Percentiles rank a stretch among this genome's conserved stretches.
Conservation (phyloP, 2,888 invertebrate species). For the Coremacera marginata region DNA sequence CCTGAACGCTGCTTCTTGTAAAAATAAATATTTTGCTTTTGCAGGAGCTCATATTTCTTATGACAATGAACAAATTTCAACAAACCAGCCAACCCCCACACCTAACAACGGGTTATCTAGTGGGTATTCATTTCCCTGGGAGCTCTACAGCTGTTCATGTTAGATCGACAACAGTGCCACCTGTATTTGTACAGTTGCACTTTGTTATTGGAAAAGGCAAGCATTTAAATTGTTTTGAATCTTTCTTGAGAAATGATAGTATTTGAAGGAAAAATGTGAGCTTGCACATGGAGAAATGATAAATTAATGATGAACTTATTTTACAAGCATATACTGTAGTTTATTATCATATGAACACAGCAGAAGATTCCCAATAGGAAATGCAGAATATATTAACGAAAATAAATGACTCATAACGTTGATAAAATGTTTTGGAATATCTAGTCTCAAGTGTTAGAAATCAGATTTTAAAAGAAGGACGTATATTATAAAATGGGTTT, state of each 20-base stretch:
- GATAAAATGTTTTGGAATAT: not conserved
- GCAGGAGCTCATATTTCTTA: not conserved
- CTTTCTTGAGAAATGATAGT: not conserved
- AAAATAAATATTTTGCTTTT: not conserved
- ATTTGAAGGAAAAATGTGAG: not conserved
- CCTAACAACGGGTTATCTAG: too few species aligned
- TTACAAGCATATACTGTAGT: too few species aligned
- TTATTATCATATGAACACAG: too few species aligned
- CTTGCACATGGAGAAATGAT: too few species aligned
- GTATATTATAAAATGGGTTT: too few species aligned
- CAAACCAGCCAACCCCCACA: not conserved
- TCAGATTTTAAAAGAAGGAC: too few species aligned
- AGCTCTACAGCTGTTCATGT: too few species aligned
- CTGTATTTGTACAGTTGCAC: slow-evolving; percentile 51
- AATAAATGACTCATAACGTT: not conserved
- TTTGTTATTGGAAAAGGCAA: not conserved
- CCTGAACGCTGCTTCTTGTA: not conserved
- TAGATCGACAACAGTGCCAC: slow-evolving; percentile 33
- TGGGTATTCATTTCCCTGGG: too few species aligned
- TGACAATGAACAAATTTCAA: not conserved
- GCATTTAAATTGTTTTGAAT: not conserved
- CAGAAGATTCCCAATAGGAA: too few species aligned
- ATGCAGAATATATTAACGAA: too few species aligned
- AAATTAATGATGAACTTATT: too few species aligned
- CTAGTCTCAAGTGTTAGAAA: too few species aligned